Percentiles rank a stretch among this genome's conserved stretches.
These are phyloP conservation scores for Xanthia togata DNA, from an alignment of 2,888 invertebrate genomes.

Conservation along the genomic window DNA sequence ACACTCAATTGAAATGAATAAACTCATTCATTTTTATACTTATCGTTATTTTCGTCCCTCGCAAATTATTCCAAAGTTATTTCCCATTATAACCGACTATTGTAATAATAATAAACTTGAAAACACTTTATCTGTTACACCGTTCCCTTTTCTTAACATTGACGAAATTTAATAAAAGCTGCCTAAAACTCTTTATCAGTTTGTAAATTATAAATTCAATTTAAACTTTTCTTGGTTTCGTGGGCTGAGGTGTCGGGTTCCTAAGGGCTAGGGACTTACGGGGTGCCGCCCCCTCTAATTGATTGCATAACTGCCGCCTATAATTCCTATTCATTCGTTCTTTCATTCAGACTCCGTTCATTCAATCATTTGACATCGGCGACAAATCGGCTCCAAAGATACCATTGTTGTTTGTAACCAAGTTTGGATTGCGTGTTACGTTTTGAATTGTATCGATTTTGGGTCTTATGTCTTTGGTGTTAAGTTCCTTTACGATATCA, in stretches of 20 bases:
- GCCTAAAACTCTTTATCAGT: slow-evolving; percentile 46
- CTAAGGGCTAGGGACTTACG: slow-evolving; percentile 66
- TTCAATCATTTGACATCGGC: slow-evolving; percentile 84
- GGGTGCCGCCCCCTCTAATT: slow-evolving; percentile 85
- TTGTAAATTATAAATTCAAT: slow-evolving; percentile 56
- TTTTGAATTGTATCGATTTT: slow-evolving; percentile 38
- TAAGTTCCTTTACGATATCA: slow-evolving; percentile 12
- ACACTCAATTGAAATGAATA: slow-evolving; percentile 42
- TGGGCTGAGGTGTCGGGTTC: slow-evolving; percentile 73
- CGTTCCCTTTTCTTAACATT: slow-evolving; percentile 33
- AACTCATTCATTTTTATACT: slow-evolving; percentile 23
- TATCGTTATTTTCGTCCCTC: slow-evolving; percentile 17
- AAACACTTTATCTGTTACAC: slow-evolving; percentile 47
- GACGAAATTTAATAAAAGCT: slow-evolving; percentile 47
- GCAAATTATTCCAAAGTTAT: slow-evolving; percentile 35
- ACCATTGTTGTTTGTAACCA: slow-evolving; percentile 65
- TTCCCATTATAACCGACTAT: slow-evolving; percentile 33
- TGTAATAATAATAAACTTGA: slow-evolving; percentile 39
- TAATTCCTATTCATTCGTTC: slow-evolving; percentile 73
- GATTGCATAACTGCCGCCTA: slow-evolving; percentile 87
- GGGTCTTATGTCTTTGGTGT: slow-evolving; percentile 36
- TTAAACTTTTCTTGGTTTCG: slow-evolving; percentile 60
- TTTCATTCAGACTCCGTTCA: slow-evolving; percentile 74
- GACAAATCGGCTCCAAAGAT: slow-evolving; percentile 83
- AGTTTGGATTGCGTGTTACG: slow-evolving; percentile 33